Conservation (phyloP, 2,797 vertebrate species). For the Aselliscus stoliczkanus region DNA sequence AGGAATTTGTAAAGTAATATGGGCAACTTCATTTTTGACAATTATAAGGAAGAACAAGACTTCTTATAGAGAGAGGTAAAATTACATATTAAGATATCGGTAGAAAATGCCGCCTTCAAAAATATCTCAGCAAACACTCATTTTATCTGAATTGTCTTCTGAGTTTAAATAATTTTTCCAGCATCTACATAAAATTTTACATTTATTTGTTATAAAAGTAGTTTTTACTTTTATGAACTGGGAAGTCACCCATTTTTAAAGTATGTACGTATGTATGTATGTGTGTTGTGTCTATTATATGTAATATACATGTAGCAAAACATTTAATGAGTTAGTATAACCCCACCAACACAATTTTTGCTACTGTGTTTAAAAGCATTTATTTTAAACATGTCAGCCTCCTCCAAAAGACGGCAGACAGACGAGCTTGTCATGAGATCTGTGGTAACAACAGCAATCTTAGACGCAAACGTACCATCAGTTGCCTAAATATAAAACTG, state of each 20-base stretch:
- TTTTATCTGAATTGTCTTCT: background rate
- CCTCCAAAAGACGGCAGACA: slow-evolving; percentile 49
- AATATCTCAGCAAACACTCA: background rate
- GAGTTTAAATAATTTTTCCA: background rate
- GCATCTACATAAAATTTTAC: slow-evolving; percentile 10
- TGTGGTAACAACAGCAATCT: slow-evolving; percentile 2
- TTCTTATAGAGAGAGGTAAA: background rate
- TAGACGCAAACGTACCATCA: slow-evolving; percentile 22
- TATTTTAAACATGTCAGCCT: slow-evolving; percentile 56
- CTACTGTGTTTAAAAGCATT: slow-evolving; percentile 52
- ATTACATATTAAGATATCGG: background rate
- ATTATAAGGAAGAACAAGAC: background rate
- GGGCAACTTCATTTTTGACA: background rate
- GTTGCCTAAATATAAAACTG: slow-evolving; percentile 27
- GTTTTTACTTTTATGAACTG: too few relatives aligned
- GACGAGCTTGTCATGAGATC: slow-evolving; percentile 37
- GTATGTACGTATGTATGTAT: background rate
- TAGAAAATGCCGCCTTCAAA: background rate
- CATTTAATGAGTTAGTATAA: slow-evolving; percentile 46
- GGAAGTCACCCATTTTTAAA: background rate
- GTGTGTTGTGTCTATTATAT: too few relatives aligned
- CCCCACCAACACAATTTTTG: slow-evolving; percentile 39
- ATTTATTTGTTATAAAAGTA: background rate
- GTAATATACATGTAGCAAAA: slow-evolving; percentile 13
- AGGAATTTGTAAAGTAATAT: background rate